Conservation (phyloP, 64 coral and sea anemone genomes). For the Pachyseris speciosa region DNA sequence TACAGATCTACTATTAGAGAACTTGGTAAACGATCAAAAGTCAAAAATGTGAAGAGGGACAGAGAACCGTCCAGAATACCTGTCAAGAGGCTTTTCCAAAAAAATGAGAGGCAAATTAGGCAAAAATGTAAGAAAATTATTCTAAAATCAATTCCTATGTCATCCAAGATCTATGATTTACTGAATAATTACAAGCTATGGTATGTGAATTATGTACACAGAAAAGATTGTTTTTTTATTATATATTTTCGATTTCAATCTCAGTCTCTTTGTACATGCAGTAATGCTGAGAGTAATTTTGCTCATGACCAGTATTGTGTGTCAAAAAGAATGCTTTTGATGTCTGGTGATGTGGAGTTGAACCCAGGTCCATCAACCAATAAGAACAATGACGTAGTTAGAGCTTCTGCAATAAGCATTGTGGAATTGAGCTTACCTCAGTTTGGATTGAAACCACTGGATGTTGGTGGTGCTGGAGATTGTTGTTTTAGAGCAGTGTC, state of each 20-base stretch:
- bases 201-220: slow-evolving; percentile 11
- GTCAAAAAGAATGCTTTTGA: slow-evolving; percentile 20
- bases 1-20: neutral
- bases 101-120: slow-evolving; percentile 11
- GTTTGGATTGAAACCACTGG: slow-evolving; percentile 51
- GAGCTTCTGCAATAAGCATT: slow-evolving; percentile 25
- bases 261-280: neutral
- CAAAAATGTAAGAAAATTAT: slow-evolving; percentile 34
- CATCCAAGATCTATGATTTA: slow-evolving; percentile 30
- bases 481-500: slow-evolving; percentile 42
- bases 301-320: slow-evolving; percentile 21
- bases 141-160: slow-evolving; percentile 15
- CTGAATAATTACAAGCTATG: slow-evolving; percentile 13
- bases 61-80: neutral
- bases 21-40: neutral
- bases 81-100: slow-evolving; percentile 4
- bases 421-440: neutral
- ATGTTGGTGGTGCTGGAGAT: slow-evolving; percentile 70
- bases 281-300: slow-evolving; percentile 12
- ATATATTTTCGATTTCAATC: slow-evolving; percentile 10
- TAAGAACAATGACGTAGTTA: slow-evolving; percentile 3
- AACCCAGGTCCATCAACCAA: slow-evolving; percentile 6
- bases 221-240: slow-evolving; percentile 35
- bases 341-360: slow-evolving; percentile 21
- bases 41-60: neutral